Conservation (phyloP, 2,113 vertebrate species). For the Anguilla rostrata region DNA sequence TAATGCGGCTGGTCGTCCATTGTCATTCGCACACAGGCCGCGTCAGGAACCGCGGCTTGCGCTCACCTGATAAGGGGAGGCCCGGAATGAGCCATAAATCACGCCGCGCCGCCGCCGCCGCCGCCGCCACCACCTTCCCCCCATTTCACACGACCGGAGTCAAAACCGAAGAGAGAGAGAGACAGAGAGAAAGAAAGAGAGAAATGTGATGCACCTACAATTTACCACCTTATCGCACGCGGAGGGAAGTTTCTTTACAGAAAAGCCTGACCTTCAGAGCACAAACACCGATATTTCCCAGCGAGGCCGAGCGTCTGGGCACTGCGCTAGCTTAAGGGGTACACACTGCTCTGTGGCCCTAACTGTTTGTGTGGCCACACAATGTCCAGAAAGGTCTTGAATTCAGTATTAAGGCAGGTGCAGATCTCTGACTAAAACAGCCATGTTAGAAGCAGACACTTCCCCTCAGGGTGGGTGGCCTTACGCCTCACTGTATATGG, state of each 20-base stretch:
- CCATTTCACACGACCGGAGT: slow-evolving; percentile 77
- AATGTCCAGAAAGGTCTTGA: neutral
- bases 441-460: neutral
- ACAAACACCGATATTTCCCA: slow-evolving; percentile 56
- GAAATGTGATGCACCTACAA: slow-evolving; percentile 79
- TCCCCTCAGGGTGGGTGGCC: neutral
- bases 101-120: slow-evolving; percentile 68
- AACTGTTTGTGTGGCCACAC: neutral
- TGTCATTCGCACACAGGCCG: slow-evolving; percentile 94
- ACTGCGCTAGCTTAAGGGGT: slow-evolving; percentile 30
- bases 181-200: slow-evolving; percentile 10
- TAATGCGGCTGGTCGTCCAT: slow-evolving; percentile 91
- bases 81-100: slow-evolving; percentile 94
- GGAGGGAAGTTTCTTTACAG: slow-evolving; percentile 82
- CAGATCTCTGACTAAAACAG: neutral
- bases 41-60: slow-evolving; percentile 85
- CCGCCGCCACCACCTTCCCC: too few relatives aligned
- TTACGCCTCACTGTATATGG: neutral
- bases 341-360: neutral
- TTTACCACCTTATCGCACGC: slow-evolving; percentile 86
- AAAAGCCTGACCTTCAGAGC: slow-evolving; percentile 85
- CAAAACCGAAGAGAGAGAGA: neutral
- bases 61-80: slow-evolving; percentile 91
- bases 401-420: neutral
- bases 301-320: slow-evolving; percentile 36